phyloP scores from a whole-genome alignment of 2,888 invertebrate genomes.

The Calameuta pallipes region DNA sequence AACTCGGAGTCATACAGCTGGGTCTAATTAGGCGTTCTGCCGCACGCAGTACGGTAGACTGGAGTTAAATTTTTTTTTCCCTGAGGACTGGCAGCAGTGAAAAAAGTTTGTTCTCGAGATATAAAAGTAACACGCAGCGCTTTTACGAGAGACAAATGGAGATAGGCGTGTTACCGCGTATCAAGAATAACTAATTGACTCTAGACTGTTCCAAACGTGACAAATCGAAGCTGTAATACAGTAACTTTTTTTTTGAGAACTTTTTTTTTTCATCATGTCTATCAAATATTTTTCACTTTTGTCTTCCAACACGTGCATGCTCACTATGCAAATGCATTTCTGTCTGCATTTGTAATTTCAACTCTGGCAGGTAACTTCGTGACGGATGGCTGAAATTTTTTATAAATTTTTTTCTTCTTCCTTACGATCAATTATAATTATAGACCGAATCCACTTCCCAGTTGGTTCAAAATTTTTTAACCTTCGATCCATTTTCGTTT shows the following conservation, averaged over 20 bases:
- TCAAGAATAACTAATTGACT: neutral
- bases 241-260: neutral
- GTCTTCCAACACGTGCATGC: neutral
- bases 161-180: neutral
- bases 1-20: slow-evolving; percentile 18
- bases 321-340: neutral
- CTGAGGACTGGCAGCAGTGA: neutral
- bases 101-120: neutral
- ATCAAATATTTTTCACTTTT: neutral
- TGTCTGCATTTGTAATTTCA: neutral
- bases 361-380: no score
- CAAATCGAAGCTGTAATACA: neutral
- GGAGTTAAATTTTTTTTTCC: neutral
- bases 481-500: neutral
- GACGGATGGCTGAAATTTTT: no score
- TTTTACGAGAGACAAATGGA: neutral
- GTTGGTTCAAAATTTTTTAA: neutral
- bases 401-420: neutral
- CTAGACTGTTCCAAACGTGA: neutral
- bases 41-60: neutral
- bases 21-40: slow-evolving; percentile 9
- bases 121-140: neutral
- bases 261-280: neutral
- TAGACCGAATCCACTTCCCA: neutral
- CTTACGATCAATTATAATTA: neutral